Evolutionary conservation across 2,113 vertebrate species (phyloP).

Genomic region (Drymodes brunneopygia): DNA sequence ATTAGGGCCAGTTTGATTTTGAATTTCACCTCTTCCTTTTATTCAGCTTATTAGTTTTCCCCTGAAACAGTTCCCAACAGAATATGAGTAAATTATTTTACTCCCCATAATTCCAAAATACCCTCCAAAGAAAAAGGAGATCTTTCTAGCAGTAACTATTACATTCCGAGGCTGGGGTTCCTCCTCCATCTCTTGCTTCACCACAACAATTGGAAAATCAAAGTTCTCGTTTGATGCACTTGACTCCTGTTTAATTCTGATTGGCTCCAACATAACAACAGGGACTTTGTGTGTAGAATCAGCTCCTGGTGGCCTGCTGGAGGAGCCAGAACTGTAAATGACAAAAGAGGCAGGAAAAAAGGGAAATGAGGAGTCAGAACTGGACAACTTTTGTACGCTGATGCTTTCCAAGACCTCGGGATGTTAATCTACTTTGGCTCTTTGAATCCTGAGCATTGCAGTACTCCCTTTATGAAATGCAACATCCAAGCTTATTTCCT

Average conservation of each 20-base stretch:
- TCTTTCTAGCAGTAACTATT: conserved; percentile 11
- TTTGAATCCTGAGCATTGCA: background rate
- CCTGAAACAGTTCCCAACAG: background rate
- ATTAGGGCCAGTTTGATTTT: background rate
- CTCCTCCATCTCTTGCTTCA: conserved; percentile 77
- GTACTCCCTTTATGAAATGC: background rate
- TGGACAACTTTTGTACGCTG: background rate
- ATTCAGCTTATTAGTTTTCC: background rate
- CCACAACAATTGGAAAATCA: conserved; percentile 78
- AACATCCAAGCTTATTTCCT: background rate
- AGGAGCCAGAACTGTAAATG: conserved; percentile 75
- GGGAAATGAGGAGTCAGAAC: background rate
- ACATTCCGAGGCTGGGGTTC: conserved; percentile 73
- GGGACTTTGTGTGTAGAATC: conserved; percentile 80
- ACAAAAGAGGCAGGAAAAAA: background rate
- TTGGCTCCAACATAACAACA: conserved; percentile 76
- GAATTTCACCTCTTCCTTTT: background rate
- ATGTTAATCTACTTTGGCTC: background rate
- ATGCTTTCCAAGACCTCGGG: background rate
- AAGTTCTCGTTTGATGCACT: conserved; percentile 68
- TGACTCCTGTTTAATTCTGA: conserved; percentile 78
- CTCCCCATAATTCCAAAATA: background rate
- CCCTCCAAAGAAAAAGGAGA: background rate
- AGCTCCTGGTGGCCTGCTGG: conserved; percentile 75
- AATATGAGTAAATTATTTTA: background rate